Conservation (phyloP, 2,888 invertebrate species). For the Eristalis tenax region DNA sequence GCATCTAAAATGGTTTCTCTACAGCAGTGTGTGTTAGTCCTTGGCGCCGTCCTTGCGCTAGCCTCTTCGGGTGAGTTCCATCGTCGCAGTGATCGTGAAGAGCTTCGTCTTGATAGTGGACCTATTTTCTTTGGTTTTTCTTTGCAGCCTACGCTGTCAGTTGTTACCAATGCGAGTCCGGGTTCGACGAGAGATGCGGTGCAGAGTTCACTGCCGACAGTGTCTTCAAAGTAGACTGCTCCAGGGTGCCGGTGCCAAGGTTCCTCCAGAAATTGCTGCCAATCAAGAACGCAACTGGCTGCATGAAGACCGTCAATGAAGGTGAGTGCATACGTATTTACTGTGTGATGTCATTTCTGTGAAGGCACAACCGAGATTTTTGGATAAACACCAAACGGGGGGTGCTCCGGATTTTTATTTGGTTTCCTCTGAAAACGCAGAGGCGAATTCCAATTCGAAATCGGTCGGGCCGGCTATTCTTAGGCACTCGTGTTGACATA, state of each 20-base stretch:
- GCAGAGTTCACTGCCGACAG: slow-evolving; percentile 76
- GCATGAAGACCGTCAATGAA: slow-evolving; percentile 77
- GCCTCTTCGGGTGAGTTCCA: slow-evolving; percentile 76
- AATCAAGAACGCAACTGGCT: slow-evolving; percentile 78
- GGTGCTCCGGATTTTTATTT: neutral
- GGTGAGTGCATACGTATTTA: slow-evolving; percentile 75
- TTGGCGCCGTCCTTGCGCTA: slow-evolving; percentile 76
- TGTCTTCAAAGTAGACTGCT: slow-evolving; percentile 75
- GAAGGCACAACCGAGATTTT: neutral
- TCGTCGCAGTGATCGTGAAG: neutral
- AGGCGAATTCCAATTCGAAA: slow-evolving; percentile 17
- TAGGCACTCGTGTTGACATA: slow-evolving; percentile 54
- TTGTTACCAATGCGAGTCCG: slow-evolving; percentile 79
- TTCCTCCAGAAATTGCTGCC: slow-evolving; percentile 74
- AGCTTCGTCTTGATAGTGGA: neutral
- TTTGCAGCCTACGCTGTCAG: slow-evolving; percentile 78
- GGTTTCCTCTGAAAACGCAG: neutral
- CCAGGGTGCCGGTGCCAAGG: slow-evolving; percentile 76
- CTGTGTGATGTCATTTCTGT: slow-evolving; percentile 35
- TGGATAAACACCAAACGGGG: neutral
- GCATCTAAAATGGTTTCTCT: slow-evolving; percentile 75
- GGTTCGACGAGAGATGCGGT: slow-evolving; percentile 76
- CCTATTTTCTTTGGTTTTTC: slow-evolving; percentile 15
- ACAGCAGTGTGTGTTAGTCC: slow-evolving; percentile 75
- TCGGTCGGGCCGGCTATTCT: slow-evolving; percentile 34